A percentile compares a stretch with the other conserved stretches of the same genome.
Evolutionary conservation across 1,140 invertebrate genomes (phyloP).

Genomic region (Druon quercuslanigerum): DNA sequence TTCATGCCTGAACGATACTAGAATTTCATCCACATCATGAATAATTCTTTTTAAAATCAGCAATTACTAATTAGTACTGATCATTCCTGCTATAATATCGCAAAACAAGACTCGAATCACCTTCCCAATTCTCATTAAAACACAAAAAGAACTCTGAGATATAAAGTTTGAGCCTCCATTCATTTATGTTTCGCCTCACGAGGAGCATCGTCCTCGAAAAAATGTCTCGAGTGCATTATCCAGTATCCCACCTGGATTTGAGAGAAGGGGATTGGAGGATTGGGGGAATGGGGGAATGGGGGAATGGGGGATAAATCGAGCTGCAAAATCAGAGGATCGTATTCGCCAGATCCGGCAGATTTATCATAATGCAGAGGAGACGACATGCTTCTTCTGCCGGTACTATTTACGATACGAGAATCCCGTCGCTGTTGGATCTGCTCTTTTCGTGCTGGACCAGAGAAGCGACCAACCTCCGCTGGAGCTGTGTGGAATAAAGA

Average conservation of each 20-base stretch:
- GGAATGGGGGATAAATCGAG: constrained; percentile 8
- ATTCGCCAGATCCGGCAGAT: constrained; percentile 29
- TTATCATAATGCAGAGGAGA: constrained; percentile 26
- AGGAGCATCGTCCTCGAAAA: neutral
- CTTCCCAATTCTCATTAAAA: neutral
- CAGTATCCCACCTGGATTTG: neutral
- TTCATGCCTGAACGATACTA: too few species aligned
- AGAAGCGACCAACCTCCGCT: neutral
- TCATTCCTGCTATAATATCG: neutral
- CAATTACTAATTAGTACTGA: too few species aligned
- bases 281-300: too few species aligned
- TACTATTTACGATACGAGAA: constrained; percentile 20
- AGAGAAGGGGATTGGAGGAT: neutral
- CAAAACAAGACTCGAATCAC: neutral
- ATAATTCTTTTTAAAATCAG: too few species aligned
- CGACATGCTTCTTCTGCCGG: constrained; percentile 10
- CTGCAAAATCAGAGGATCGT: constrained; percentile 27
- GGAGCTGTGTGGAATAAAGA: constrained; percentile 20
- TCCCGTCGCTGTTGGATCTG: constrained; percentile 30
- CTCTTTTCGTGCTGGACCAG: constrained; percentile 25
- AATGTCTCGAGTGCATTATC: neutral
- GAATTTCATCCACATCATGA: too few species aligned
- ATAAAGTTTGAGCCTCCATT: neutral
- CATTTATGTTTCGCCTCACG: constrained; percentile 27
- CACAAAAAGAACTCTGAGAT: neutral